Evolutionary conservation across 2,797 vertebrate species (phyloP).

Genomic region (Merluccius polli): DNA sequence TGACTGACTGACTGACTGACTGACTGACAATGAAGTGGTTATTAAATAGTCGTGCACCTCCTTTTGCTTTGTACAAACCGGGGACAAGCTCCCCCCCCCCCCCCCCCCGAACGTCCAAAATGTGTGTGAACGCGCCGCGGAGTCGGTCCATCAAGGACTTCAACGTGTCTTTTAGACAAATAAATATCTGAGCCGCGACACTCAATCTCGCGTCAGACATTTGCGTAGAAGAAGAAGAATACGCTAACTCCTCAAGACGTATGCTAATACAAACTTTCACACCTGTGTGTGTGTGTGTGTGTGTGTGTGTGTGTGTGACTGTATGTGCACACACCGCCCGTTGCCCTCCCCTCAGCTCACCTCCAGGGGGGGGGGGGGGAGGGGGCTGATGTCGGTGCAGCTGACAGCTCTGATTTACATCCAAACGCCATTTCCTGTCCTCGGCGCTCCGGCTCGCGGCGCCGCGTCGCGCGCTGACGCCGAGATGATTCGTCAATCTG

Average conservation of each 20-base stretch:
- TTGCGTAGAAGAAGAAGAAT: neutral
- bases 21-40: neutral
- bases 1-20: neutral
- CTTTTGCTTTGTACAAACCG: neutral
- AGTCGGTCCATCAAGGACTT: neutral
- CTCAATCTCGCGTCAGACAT: neutral
- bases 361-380: neutral
- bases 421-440: neutral
- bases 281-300: neutral
- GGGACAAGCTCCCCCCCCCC: too few species aligned
- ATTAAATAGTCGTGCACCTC: neutral
- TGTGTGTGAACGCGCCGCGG: neutral
- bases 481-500: neutral
- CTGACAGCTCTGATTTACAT: constrained; percentile 1
- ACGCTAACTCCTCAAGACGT: neutral
- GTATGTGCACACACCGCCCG: neutral
- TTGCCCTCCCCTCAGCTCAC: constrained; percentile 2
- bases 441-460: neutral
- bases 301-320: neutral
- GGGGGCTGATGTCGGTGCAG: neutral
- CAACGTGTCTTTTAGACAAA: neutral
- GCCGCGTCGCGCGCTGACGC: neutral
- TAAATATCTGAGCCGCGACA: neutral
- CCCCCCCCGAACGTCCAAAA: neutral
- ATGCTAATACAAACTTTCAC: neutral